phyloP scores from a whole-genome alignment of 2,888 invertebrate species.

The Choristoneura rosaceana region DNA sequence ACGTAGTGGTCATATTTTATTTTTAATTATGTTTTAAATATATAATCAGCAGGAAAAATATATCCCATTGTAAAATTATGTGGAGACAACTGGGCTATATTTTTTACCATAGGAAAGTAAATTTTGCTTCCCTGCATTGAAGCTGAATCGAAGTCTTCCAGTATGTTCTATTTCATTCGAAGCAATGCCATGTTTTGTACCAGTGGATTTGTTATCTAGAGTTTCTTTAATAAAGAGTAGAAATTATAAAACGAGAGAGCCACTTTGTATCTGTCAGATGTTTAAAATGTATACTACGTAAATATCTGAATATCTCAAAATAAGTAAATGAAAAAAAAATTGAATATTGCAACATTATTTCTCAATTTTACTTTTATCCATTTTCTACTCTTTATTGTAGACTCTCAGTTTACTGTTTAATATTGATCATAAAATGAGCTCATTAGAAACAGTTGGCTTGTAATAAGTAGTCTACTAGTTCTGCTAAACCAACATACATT shows the following conservation, averaged over 20 bases:
- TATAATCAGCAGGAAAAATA: background rate
- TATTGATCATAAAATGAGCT: background rate
- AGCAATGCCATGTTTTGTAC: conserved; percentile 66
- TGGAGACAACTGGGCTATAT: background rate
- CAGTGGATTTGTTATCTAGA: conserved; percentile 61
- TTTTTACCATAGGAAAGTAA: background rate
- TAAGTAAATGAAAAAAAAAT: too few species aligned
- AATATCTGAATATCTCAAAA: too few species aligned
- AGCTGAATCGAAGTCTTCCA: conserved; percentile 73
- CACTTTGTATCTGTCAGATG: too few species aligned
- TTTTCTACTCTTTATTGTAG: too few species aligned
- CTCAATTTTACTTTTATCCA: too few species aligned
- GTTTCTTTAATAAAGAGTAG: too few species aligned
- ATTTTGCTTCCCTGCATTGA: conserved; percentile 49
- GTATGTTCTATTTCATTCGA: conserved; percentile 52
- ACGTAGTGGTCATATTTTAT: conserved; percentile 5
- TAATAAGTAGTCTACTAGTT: background rate
- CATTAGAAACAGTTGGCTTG: background rate
- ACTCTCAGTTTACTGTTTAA: conserved; percentile 17
- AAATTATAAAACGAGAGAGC: too few species aligned
- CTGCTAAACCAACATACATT: background rate
- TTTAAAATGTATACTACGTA: too few species aligned
- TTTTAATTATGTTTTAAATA: conserved; percentile 13
- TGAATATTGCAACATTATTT: too few species aligned
- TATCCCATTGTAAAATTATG: background rate